These are phyloP conservation scores for Wasmannia auropunctata DNA, from an alignment of 1,140 invertebrate species.

Conservation along the genomic window DNA sequence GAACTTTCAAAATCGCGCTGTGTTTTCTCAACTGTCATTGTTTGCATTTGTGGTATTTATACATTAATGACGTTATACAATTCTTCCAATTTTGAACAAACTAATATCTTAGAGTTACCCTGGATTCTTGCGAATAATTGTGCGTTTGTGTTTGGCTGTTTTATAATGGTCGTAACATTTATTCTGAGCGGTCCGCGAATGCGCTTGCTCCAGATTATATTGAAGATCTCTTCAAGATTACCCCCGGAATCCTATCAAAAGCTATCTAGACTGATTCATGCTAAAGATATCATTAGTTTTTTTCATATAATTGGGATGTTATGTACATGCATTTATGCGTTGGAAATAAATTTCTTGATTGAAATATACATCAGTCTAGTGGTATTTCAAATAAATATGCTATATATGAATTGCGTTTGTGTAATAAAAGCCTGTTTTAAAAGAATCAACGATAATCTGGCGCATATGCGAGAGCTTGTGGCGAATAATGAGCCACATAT, in stretches of 20 bases:
- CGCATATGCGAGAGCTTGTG: neutral
- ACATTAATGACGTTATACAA: constrained; percentile 61
- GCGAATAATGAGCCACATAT: neutral
- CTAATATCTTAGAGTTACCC: constrained; percentile 52
- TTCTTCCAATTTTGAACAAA: neutral
- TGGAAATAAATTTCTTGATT: neutral
- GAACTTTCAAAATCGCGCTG: constrained; percentile 24
- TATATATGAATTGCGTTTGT: neutral
- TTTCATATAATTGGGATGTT: neutral
- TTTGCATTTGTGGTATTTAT: constrained; percentile 36
- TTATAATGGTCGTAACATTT: constrained; percentile 49
- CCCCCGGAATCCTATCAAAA: constrained; percentile 60
- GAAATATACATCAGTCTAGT: neutral
- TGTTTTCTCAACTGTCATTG: constrained; percentile 56
- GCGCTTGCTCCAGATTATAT: too few relatives aligned
- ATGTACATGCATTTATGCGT: neutral
- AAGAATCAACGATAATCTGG: too few relatives aligned
- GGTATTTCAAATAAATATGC: neutral
- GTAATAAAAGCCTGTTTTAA: neutral
- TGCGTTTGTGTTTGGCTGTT: constrained; percentile 54
- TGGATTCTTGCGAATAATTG: constrained; percentile 68
- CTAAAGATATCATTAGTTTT: neutral
- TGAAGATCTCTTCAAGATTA: constrained; percentile 63
- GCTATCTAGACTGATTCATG: constrained; percentile 50
- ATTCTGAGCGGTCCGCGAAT: constrained; percentile 48